Conservation (phyloP, 2,888 invertebrate genomes). For the Apodemia duryi region DNA sequence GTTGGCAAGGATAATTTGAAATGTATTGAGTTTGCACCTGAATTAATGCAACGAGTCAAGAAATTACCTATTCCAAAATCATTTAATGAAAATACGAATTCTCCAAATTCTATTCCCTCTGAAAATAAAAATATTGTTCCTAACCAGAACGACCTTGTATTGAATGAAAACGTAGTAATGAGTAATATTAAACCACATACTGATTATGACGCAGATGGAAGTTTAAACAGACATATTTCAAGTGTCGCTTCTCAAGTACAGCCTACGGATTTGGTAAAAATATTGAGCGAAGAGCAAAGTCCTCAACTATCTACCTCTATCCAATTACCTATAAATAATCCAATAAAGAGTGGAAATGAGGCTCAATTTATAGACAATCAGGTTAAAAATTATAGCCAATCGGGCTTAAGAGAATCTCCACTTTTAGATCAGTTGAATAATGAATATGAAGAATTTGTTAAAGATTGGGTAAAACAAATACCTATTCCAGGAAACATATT, state of each 20-base stretch:
- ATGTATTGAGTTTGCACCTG: constrained; percentile 42
- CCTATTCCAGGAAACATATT: constrained; percentile 42
- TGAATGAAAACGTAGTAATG: background rate
- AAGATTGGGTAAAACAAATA: constrained; percentile 47
- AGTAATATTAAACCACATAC: background rate
- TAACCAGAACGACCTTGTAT: background rate
- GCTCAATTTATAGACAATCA: background rate
- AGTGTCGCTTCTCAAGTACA: background rate
- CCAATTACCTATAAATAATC: background rate
- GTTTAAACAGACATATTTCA: background rate
- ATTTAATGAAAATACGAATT: constrained; percentile 3
- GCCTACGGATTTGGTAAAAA: background rate
- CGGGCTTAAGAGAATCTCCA: background rate
- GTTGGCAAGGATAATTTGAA: constrained; percentile 42
- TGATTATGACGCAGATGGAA: background rate
- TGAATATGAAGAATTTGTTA: constrained; percentile 43
- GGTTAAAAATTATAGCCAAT: background rate
- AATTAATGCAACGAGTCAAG: constrained; percentile 47
- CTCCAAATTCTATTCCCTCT: background rate
- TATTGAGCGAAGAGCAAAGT: background rate
- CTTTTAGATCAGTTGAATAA: constrained; percentile 38
- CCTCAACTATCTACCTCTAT: background rate
- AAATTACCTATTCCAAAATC: constrained; percentile 41
- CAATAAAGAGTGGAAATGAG: background rate
- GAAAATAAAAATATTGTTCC: background rate